A percentile compares a stretch with the other conserved stretches of the same genome.
Evolutionary conservation across 2,797 vertebrate genomes (phyloP).

Genomic region (Triplophysa bombifrons): DNA sequence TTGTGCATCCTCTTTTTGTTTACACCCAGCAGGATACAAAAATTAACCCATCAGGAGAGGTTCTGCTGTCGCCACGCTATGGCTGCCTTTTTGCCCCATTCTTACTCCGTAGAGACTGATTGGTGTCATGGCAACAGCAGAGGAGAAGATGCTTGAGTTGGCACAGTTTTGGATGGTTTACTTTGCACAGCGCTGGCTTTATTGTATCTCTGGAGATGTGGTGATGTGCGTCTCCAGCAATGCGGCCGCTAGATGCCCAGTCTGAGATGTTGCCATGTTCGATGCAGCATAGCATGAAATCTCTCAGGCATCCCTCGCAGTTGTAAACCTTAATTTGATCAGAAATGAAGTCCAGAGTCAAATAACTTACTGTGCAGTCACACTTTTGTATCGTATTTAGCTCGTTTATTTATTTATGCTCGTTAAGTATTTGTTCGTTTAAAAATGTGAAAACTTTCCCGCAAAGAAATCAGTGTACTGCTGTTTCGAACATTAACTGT

Average conservation of each 20-base stretch:
- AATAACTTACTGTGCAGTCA: background rate
- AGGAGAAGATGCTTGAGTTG: slow-evolving; percentile 36
- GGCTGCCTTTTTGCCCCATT: slow-evolving; percentile 17
- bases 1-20: background rate
- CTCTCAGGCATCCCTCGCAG: slow-evolving; percentile 1
- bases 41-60: background rate
- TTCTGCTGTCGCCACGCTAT: slow-evolving; percentile 9
- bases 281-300: slow-evolving; percentile 17
- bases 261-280: slow-evolving; percentile 13
- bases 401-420: no score
- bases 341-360: slow-evolving; percentile 6
- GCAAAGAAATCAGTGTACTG: background rate
- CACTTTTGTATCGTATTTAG: background rate
- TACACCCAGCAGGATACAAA: background rate
- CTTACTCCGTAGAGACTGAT: slow-evolving; percentile 23
- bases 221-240: slow-evolving; percentile 4
- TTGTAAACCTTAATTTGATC: slow-evolving; percentile 24
- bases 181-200: slow-evolving; percentile 21
- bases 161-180: slow-evolving; percentile 25
- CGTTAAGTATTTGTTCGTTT: background rate
- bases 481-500: background rate
- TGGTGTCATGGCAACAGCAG: slow-evolving; percentile 48
- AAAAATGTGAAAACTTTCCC: background rate
- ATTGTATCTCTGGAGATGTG: slow-evolving; percentile 33
- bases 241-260: background rate